A percentile compares a stretch with the other conserved stretches of the same genome.
Evolutionary conservation across 1,140 invertebrate genomes (phyloP).

Genomic region (Mycetomoellerius zeteki): DNA sequence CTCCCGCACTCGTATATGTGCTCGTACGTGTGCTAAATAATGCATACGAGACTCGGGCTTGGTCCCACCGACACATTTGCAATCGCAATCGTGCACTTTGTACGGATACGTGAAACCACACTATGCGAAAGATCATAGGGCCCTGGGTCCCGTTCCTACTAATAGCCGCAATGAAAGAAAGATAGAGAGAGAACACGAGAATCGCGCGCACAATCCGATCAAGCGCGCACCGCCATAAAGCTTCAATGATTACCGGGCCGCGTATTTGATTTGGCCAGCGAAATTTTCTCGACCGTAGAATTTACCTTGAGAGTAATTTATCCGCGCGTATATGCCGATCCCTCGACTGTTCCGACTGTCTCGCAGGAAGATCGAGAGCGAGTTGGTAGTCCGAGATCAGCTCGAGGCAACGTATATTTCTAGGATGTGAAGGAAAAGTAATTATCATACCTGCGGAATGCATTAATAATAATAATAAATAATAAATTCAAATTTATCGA

Average conservation of each 20-base stretch:
- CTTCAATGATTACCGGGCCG: constrained; percentile 59
- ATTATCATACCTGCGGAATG: constrained; percentile 35
- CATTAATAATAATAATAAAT: constrained; percentile 61
- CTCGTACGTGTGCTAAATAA: constrained; percentile 54
- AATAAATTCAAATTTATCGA: constrained; percentile 32
- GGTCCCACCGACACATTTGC: neutral
- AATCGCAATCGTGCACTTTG: constrained; percentile 36
- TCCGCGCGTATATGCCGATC: constrained; percentile 38
- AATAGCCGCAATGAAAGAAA: constrained; percentile 16
- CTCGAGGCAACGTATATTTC: constrained; percentile 56
- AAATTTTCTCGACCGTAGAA: constrained; percentile 63
- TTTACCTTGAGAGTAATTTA: constrained; percentile 60
- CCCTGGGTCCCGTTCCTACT: constrained; percentile 36
- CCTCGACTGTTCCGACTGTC: constrained; percentile 38
- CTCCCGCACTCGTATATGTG: no score
- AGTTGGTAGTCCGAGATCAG: constrained; percentile 27
- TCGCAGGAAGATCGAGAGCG: constrained; percentile 40
- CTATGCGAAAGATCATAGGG: constrained; percentile 53
- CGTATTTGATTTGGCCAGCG: constrained; percentile 58
- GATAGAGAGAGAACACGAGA: constrained; percentile 17
- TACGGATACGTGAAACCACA: constrained; percentile 52
- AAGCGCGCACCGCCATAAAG: constrained; percentile 48
- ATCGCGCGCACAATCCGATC: constrained; percentile 30
- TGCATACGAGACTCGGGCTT: constrained; percentile 25
- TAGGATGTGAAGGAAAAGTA: constrained; percentile 57